phyloP scores from a whole-genome alignment of 1,140 invertebrate species.

The Mamestra configurata region DNA sequence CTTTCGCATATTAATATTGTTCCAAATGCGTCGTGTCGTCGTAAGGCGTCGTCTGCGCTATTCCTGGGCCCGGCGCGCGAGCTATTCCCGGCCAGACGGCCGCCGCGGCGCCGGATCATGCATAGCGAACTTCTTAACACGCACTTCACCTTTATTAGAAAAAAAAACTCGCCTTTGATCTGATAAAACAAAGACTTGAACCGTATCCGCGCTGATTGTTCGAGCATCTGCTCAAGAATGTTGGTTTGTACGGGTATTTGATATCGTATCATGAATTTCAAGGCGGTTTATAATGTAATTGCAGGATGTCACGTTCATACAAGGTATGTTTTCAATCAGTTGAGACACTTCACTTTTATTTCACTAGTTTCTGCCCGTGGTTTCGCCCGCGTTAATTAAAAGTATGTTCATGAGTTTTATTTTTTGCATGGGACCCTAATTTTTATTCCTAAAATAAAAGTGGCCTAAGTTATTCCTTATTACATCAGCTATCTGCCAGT shows the following conservation, averaged over 20 bases:
- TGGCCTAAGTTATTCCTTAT: no score
- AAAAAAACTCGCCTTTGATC: constrained; percentile 75
- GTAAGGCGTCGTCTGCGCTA: constrained; percentile 76
- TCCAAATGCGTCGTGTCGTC: constrained; percentile 69
- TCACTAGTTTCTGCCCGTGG: no score
- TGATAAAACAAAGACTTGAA: constrained; percentile 57
- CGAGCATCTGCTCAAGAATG: constrained; percentile 13
- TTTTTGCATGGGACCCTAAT: no score
- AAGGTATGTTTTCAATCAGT: no score
- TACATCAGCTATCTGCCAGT: no score
- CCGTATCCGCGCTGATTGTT: constrained; percentile 7
- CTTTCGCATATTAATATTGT: constrained; percentile 77
- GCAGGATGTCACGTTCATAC: neutral
- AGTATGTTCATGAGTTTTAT: no score
- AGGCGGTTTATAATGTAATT: neutral
- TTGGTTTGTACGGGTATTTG: neutral
- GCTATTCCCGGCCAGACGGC: constrained; percentile 78
- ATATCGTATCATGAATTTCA: neutral
- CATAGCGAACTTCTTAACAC: constrained; percentile 60
- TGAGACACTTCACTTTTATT: no score
- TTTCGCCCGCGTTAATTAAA: no score
- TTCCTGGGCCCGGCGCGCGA: constrained; percentile 62
- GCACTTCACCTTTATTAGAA: constrained; percentile 70
- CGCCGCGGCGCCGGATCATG: constrained; percentile 61
- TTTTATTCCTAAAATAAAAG: no score